Conservation (phyloP, 2,113 vertebrate genomes). For the Raphicerus campestris region DNA sequence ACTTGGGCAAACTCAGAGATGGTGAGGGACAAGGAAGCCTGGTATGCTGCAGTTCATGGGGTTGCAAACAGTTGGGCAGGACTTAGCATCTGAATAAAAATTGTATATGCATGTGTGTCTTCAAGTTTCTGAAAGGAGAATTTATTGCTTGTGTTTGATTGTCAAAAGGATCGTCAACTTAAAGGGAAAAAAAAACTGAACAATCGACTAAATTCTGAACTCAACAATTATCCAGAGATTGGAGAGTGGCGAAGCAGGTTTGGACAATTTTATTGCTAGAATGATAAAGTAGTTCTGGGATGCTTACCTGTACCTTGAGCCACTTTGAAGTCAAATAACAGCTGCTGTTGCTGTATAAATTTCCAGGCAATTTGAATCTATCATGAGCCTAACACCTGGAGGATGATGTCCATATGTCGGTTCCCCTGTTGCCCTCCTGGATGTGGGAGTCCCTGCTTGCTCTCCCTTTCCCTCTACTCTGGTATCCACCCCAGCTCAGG, state of each 20-base stretch:
- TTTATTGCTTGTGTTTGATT: background rate
- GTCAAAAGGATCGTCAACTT: background rate
- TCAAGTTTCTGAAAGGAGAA: background rate
- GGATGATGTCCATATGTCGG: background rate
- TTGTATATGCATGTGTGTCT: background rate
- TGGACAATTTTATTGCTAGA: constrained; percentile 25
- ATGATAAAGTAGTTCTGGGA: background rate
- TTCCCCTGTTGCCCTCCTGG: background rate
- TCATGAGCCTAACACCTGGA: background rate
- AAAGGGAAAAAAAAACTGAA: background rate
- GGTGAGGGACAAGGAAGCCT: background rate
- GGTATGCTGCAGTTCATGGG: background rate
- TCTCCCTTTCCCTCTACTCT: background rate
- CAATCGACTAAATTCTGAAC: background rate
- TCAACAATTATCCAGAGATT: background rate
- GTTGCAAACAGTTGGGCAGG: background rate
- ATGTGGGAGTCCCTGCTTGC: background rate
- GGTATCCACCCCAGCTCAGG: background rate
- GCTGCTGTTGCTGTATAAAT: background rate
- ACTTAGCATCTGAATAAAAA: background rate
- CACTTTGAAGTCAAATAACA: constrained; percentile 28
- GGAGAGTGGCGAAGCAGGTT: background rate
- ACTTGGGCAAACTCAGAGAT: background rate
- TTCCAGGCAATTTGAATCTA: constrained; percentile 14
- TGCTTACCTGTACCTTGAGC: background rate